Evolutionary conservation across 64 coral and sea anemone genomes (phyloP).

Genomic region (Astreopora myriophthalma): DNA sequence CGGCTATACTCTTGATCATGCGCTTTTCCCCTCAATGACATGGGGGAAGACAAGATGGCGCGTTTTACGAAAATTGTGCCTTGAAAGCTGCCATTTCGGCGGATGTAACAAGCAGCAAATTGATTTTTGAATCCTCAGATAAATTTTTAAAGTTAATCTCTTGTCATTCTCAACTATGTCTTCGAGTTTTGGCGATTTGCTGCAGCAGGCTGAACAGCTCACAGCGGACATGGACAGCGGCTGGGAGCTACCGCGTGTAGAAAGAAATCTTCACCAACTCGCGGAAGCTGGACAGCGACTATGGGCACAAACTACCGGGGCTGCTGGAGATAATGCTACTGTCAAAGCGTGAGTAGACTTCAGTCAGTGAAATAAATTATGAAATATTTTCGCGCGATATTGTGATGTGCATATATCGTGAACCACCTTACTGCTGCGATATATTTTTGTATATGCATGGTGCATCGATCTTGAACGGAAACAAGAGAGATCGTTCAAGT

Average conservation of each 20-base stretch:
- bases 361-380: background rate
- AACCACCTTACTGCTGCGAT: too few relatives aligned
- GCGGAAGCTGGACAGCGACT: conserved; percentile 91
- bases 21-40: background rate
- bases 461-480: too few relatives aligned
- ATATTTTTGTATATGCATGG: too few relatives aligned
- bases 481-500: too few relatives aligned
- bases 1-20: background rate
- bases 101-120: background rate
- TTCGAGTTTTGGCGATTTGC: conserved; percentile 91
- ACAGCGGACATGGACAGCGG: conserved; percentile 98
- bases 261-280: conserved; percentile 94
- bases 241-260: conserved; percentile 89
- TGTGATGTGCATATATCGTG: too few relatives aligned
- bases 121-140: background rate
- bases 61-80: conserved; percentile 68
- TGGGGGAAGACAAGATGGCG: conserved; percentile 74
- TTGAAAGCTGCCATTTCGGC: background rate
- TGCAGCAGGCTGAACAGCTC: conserved; percentile 95
- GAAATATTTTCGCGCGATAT: background rate
- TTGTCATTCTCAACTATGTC: conserved; percentile 53
- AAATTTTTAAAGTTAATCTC: background rate
- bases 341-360: conserved; percentile 93
- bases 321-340: conserved; percentile 84
- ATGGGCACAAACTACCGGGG: conserved; percentile 78